phyloP scores from a whole-genome alignment of 2,797 vertebrate species.

The Sebastes trivittatus region DNA sequence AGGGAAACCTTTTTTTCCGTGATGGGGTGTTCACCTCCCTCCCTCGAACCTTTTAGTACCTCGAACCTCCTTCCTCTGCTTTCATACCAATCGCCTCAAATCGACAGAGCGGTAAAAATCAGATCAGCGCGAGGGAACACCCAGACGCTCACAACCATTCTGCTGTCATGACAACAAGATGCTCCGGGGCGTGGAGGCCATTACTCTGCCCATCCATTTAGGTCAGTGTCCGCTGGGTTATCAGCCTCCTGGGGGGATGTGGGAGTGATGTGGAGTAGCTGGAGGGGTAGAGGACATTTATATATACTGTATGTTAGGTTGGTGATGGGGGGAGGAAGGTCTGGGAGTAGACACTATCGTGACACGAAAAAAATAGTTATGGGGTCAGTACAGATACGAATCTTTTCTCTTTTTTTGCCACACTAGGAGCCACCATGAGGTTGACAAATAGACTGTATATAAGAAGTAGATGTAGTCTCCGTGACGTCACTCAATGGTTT shows the following conservation, averaged over 20 bases:
- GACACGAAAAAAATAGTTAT: neutral
- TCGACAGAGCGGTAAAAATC: conserved; percentile 24
- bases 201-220: conserved; percentile 59
- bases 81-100: neutral
- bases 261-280: conserved; percentile 10
- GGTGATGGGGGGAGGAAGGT: neutral
- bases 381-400: neutral
- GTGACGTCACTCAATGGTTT: no score
- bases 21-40: neutral
- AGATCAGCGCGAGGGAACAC: conserved; percentile 12
- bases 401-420: neutral
- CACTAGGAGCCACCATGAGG: neutral
- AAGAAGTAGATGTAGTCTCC: no score
- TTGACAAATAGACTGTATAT: neutral
- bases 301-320: conserved; percentile 7
- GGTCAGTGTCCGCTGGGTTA: conserved; percentile 47
- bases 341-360: neutral
- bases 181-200: conserved; percentile 50
- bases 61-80: conserved; percentile 6
- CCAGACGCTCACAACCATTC: conserved; percentile 25
- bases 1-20: neutral
- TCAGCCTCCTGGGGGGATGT: conserved; percentile 13
- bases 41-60: neutral
- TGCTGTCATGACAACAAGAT: conserved; percentile 52
- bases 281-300: conserved; percentile 14